Evolutionary conservation across 1,140 invertebrate genomes (phyloP), one percentile per base, ranked within the genome.

Genomic region (Caenorhabditis inopinata): DNA sequence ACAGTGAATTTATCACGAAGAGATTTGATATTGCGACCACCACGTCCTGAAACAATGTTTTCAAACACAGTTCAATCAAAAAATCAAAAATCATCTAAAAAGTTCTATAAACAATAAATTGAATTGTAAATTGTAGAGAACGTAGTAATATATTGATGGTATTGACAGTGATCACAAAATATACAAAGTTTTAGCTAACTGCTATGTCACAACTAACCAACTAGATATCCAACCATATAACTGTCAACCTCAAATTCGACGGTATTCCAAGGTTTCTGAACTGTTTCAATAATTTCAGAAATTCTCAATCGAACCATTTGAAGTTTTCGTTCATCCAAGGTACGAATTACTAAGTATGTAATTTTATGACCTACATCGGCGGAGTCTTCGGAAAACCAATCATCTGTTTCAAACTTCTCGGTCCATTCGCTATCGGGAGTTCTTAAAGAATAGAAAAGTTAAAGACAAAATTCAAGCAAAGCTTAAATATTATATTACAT

Each of bases 281-380:
- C n/a, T 0, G 23, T 25, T 35, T 68, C 58, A 68, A 68, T 68
- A 42, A 68, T 68, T 68, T 68, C 58, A 0, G 58, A 29, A 9
- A 68, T 68, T 68, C 58, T 68, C 58, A 68, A 38, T 68, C 58
- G 29, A 21, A 68, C n/a, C 32, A 68, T 38, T 42, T 68, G 29
- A 38, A 68, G 32, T 7, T 42, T 38, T 18, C 32, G 29, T 21
- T 29, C n/a, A 68, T 68, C 58, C 11, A 32, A 38, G 35, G 58
- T 42, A 21, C 58, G 58, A 5, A 68, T 32, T 2, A 68, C n/a
- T 16, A 68, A 21, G 11, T 68, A 68, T 9, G 58, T 68, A 18
- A 68, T 68, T 16, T 68, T 68, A 1, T n/a, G 32, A 21, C 32
- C 5, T 0, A 32, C 11, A 9, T 18, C 58, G 9, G 9, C 32